phyloP scores from a whole-genome alignment of 2,113 vertebrate genomes.

The Scortum barcoo region DNA sequence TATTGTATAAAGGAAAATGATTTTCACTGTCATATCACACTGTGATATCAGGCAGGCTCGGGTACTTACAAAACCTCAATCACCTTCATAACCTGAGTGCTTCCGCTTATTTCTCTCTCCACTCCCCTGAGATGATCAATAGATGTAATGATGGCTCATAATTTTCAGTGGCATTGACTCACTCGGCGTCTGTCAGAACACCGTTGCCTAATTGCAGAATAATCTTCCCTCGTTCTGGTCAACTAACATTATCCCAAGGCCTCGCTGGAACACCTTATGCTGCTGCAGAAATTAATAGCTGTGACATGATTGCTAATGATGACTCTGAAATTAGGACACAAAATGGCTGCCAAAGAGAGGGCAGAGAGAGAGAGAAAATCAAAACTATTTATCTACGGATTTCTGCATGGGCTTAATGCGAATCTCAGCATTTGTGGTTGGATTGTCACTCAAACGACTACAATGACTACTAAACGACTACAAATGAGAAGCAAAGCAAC shows the following conservation, averaged over 20 bases:
- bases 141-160: constrained; percentile 36
- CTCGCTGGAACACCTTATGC: neutral
- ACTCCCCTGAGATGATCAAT: constrained; percentile 17
- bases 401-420: neutral
- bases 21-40: no score
- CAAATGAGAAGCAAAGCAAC: neutral
- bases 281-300: constrained; percentile 22
- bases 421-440: neutral
- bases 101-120: neutral
- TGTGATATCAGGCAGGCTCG: constrained; percentile 1
- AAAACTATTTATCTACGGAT: neutral
- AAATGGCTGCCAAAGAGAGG: neutral
- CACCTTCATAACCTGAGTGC: constrained; percentile 13
- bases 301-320: constrained; percentile 34
- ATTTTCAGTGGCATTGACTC: constrained; percentile 33
- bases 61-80: constrained; percentile 5
- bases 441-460: neutral
- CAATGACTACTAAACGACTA: neutral
- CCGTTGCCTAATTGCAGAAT: constrained; percentile 20
- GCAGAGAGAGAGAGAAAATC: neutral
- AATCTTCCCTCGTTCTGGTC: constrained; percentile 27
- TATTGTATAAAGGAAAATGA: no score
- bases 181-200: neutral
- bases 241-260: constrained; percentile 20
- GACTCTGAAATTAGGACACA: constrained; percentile 3